A percentile compares a stretch with the other conserved stretches of the same genome.
phyloP scores from a whole-genome alignment of 2,113 vertebrate genomes.

The Atlantisia rogersi region DNA sequence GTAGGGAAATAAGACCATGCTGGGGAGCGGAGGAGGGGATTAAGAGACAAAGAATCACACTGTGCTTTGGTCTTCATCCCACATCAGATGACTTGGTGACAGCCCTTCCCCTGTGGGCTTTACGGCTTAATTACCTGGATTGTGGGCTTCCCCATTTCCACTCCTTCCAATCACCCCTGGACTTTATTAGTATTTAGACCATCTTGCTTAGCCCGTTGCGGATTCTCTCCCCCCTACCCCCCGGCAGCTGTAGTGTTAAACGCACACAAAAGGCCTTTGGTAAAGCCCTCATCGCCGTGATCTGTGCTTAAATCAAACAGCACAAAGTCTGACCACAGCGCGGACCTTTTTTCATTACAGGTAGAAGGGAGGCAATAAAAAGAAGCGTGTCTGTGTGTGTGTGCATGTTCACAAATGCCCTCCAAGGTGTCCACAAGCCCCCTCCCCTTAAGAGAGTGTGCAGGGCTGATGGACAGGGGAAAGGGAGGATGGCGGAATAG shows the following conservation, averaged over 20 bases:
- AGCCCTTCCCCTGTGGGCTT: constrained; percentile 59
- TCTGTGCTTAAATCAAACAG: constrained; percentile 31
- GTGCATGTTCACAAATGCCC: neutral
- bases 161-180: neutral
- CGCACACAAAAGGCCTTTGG: neutral
- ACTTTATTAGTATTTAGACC: constrained; percentile 55
- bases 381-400: neutral
- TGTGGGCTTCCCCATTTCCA: constrained; percentile 39
- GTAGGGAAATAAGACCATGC: constrained; percentile 50
- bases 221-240: neutral
- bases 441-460: neutral
- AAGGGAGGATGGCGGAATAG: neutral
- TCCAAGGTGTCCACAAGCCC: neutral
- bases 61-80: constrained; percentile 53
- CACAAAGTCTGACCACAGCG: neutral
- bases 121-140: constrained; percentile 71
- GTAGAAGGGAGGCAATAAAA: constrained; percentile 29
- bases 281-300: neutral
- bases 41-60: constrained; percentile 55
- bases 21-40: constrained; percentile 46
- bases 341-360: constrained; percentile 27
- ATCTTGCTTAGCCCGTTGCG: neutral
- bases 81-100: constrained; percentile 65
- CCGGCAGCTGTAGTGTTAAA: constrained; percentile 39
- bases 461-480: neutral